These are phyloP conservation scores for Platycheirus rosarum DNA, from an alignment of 2,888 invertebrate species.

Conservation along the genomic window DNA sequence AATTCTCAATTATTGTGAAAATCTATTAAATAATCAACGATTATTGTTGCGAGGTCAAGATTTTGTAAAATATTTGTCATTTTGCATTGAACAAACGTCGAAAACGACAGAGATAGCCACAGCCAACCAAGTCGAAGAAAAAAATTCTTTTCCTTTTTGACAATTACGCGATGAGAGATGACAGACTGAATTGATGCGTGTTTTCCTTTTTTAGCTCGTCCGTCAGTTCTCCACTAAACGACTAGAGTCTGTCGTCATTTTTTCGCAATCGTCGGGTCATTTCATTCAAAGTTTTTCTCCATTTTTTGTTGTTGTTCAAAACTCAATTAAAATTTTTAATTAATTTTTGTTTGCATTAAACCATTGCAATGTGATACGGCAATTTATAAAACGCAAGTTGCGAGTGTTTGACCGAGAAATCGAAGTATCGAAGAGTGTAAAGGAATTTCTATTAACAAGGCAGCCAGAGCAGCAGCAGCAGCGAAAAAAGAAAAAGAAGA, in stretches of 20 bases:
- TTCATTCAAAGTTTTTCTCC: constrained; percentile 14
- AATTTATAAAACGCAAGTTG: not conserved
- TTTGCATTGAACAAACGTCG: constrained; percentile 14
- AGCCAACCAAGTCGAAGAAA: constrained; percentile 1
- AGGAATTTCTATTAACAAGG: constrained; percentile 61
- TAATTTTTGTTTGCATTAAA: constrained; percentile 29
- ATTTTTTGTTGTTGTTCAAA: constrained; percentile 27
- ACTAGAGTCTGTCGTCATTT: constrained; percentile 73
- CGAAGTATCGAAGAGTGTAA: constrained; percentile 54
- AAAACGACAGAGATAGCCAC: constrained; percentile 12
- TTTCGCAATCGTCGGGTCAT: constrained; percentile 56
- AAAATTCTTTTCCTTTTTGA: constrained; percentile 52
- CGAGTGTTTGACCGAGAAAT: not conserved
- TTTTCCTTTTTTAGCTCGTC: constrained; percentile 71
- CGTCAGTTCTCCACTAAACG: constrained; percentile 11
- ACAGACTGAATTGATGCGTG: constrained; percentile 68
- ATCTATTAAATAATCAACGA: not conserved
- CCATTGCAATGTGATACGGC: constrained; percentile 37
- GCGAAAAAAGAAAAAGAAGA: constrained; percentile 55
- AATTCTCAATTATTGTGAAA: constrained; percentile 47
- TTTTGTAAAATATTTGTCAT: not conserved
- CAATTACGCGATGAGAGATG: constrained; percentile 72
- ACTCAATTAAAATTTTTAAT: constrained; percentile 42
- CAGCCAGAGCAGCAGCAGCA: constrained; percentile 16
- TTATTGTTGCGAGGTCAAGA: constrained; percentile 8